Percentiles rank a stretch among this genome's conserved stretches.
phyloP scores from a whole-genome alignment of 2,888 invertebrate species.

The Charanyca ferruginea region DNA sequence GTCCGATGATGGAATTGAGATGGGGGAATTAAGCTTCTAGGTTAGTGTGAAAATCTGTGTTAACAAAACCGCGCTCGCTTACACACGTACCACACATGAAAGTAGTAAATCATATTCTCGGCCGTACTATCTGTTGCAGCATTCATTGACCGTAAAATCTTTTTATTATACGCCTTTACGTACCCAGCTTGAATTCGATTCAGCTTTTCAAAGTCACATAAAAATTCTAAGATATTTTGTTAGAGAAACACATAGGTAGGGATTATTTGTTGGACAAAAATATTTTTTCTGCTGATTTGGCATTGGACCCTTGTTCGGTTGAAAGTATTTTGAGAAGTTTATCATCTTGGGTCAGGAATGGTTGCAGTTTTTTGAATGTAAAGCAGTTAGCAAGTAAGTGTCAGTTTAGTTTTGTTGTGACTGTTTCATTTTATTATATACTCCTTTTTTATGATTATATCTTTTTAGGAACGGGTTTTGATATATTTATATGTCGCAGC shows the following conservation, averaged over 20 bases:
- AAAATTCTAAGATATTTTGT: slow-evolving; percentile 57
- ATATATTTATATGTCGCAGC: too few relatives aligned
- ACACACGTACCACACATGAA: slow-evolving; percentile 13
- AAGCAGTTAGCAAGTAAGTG: slow-evolving; percentile 2
- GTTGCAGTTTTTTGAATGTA: slow-evolving; percentile 12
- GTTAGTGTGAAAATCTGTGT: not conserved
- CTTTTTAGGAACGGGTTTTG: not conserved
- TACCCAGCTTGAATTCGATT: slow-evolving; percentile 49
- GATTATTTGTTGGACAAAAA: slow-evolving; percentile 25
- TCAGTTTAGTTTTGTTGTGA: slow-evolving; percentile 9
- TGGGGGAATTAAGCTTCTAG: too few relatives aligned
- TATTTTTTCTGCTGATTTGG: slow-evolving; percentile 53
- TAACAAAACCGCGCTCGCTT: slow-evolving; percentile 21
- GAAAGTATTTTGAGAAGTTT: slow-evolving; percentile 48
- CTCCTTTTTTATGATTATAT: not conserved
- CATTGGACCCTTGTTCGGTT: slow-evolving; percentile 24
- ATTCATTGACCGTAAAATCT: slow-evolving; percentile 73
- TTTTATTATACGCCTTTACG: slow-evolving; percentile 67
- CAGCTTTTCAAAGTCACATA: slow-evolving; percentile 58
- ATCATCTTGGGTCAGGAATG: slow-evolving; percentile 38
- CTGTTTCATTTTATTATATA: not conserved
- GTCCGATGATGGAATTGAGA: too few relatives aligned
- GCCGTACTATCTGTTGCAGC: slow-evolving; percentile 72
- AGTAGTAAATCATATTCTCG: slow-evolving; percentile 69
- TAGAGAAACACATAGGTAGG: slow-evolving; percentile 41